Base-by-base conservation (phyloP, 1,140 invertebrate genomes). In the Chironomus tepperi region DNA sequence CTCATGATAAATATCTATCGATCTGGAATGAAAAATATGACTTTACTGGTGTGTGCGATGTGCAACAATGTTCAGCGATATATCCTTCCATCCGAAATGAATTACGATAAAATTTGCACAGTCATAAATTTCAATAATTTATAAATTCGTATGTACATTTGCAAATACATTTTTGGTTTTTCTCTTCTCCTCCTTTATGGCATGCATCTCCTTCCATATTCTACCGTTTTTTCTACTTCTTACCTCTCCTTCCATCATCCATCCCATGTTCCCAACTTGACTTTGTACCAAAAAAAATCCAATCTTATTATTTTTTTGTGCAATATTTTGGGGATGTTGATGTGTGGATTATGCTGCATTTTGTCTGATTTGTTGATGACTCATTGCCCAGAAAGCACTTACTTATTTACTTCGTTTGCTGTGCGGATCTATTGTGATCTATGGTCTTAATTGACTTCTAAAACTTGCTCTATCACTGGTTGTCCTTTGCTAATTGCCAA, bases 111-210 rank as follows among this genome's bases (percentile, higher is more conserved):
- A n/a, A 57, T 57, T 70, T 70, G 65, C 19, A 7, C 3, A 70
- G 65, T 70, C 65, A 70, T 70, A 70, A 70, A 70, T 70, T 70
- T 70, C 16, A 9, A 70, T 70, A 70, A 70, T 70, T 70, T 70
- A 70, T 70, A 70, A 70, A 57, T 57, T 57, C 47, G n/a, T 57
- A n/a, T 57, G 24, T 34, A 34, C 24, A 34, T 34, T 34, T 34
- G 24, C 24, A 34, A n/a, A n/a, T 15, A 57, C 47, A 47, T 57
- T 57, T 47, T 47, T 47, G 8, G 43, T 47, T 43, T 6, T 34
- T 34, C 24, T 34, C 24, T 34, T 34, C 24, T 34, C 24, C n/a
- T 34, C 24, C 24, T 34, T 34, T 34, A 34, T 34, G 24, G 47
- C 47, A 57, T 57, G 47, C 47, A 57, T 57, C 12, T 57, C n/a